phyloP scores from a whole-genome alignment of 2,888 invertebrate species.

The Copidosoma aretas region DNA sequence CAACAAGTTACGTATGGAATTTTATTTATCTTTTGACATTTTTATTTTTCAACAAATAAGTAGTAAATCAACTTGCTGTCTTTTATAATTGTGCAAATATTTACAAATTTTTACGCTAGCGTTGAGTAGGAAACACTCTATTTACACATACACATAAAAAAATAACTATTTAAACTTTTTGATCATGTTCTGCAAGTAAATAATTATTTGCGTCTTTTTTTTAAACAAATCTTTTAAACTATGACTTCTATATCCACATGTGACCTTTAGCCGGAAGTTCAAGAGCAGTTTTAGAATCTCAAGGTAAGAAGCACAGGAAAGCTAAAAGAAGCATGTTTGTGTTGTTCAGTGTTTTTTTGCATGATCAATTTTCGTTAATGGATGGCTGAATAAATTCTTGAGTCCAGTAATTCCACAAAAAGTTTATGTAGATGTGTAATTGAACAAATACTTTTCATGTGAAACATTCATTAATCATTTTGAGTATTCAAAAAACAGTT shows the following conservation, averaged over 20 bases:
- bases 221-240: slow-evolving; percentile 27
- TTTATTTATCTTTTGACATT: too few relatives aligned
- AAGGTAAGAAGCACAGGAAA: slow-evolving; percentile 53
- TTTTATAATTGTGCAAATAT: too few relatives aligned
- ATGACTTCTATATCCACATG: slow-evolving; percentile 38
- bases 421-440: too few relatives aligned
- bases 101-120: too few relatives aligned
- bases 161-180: background rate
- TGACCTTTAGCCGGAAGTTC: slow-evolving; percentile 58
- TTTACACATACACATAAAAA: background rate
- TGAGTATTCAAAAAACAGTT: too few relatives aligned
- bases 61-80: too few relatives aligned
- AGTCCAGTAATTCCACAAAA: too few relatives aligned
- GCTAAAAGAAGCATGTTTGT: slow-evolving; percentile 37
- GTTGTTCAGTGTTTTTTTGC: slow-evolving; percentile 35
- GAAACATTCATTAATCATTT: too few relatives aligned
- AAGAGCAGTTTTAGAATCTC: slow-evolving; percentile 59
- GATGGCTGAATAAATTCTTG: background rate
- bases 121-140: too few relatives aligned
- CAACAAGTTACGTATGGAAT: too few relatives aligned
- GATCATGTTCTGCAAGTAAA: slow-evolving; percentile 5
- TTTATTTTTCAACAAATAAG: too few relatives aligned
- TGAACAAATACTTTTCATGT: too few relatives aligned
- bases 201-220: slow-evolving; percentile 9
- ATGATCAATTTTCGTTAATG: slow-evolving; percentile 20